These are phyloP conservation scores for Harpagifer antarcticus DNA, from an alignment of 2,797 vertebrate genomes.

Conservation along the genomic window DNA sequence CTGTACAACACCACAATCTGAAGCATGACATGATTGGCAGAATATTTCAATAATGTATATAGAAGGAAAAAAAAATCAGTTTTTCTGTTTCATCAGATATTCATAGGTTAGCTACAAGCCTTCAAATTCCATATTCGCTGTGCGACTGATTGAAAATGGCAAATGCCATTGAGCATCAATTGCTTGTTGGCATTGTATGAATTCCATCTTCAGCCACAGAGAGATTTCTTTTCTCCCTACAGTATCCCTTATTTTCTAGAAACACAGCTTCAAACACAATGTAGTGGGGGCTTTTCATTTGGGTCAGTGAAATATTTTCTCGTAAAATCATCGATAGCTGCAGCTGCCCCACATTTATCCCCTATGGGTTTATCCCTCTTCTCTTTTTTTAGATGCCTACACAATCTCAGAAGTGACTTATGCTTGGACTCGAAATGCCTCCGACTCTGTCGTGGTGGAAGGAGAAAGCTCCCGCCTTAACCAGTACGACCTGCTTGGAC, in stretches of 20 bases:
- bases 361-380: slow-evolving; percentile 43
- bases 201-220: slow-evolving; percentile 35
- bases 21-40: slow-evolving; percentile 1
- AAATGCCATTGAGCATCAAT: slow-evolving; percentile 38
- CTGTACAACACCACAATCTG: slow-evolving; percentile 4
- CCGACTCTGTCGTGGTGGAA: slow-evolving; percentile 96
- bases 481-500: slow-evolving; percentile 96
- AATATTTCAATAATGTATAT: slow-evolving; percentile 15
- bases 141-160: slow-evolving; percentile 44
- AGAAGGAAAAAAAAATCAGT: neutral
- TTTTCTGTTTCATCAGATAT: slow-evolving; percentile 22
- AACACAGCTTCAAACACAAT: slow-evolving; percentile 37
- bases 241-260: slow-evolving; percentile 28
- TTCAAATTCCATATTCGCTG: slow-evolving; percentile 31
- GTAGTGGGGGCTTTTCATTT: slow-evolving; percentile 46
- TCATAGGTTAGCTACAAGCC: slow-evolving; percentile 6
- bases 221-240: slow-evolving; percentile 21
- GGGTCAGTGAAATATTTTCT: slow-evolving; percentile 41
- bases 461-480: slow-evolving; percentile 96
- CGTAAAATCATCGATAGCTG: slow-evolving; percentile 41
- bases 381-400: slow-evolving; percentile 90
- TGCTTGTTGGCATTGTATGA: slow-evolving; percentile 40
- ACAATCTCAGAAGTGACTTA: slow-evolving; percentile 98
- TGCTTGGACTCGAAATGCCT: slow-evolving; percentile 95
- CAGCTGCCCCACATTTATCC: slow-evolving; percentile 39